Evolutionary conservation across 2,113 vertebrate species (phyloP), one percentile per base, ranked within the genome.

Genomic region (Catharus fuscescens): DNA sequence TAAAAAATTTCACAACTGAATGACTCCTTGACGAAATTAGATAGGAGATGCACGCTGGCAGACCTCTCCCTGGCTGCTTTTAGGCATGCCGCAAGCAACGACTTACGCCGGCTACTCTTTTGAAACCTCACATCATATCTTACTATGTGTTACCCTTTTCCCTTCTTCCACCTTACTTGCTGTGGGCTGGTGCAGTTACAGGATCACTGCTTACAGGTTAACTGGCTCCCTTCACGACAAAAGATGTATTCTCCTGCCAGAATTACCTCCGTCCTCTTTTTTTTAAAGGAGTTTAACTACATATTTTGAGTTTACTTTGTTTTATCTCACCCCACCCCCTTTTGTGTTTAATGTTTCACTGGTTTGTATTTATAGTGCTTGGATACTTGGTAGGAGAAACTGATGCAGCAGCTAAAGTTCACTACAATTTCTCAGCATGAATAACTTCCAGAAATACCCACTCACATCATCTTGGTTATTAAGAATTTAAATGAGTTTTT

Each of bases 321-420:
- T 91, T 85, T 71, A 83, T 57, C 76, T 80, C 29, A 54, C 26
- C 59, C 61, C 53, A 36, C 57, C 9, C 38, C 26, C 32, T 26
- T 86, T 61, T 78, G 71, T 88, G 80, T 79, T 85, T 60, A 81
- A 78, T 50, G 34, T 80, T 92, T 80, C 79, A 78, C 61, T 71
- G 40, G 64, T 67, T 78, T 93, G 48, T 92, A 93, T 94, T 96
- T 96, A 83, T 78, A 92, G 82, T 65, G 79, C 88, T 95, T 96
- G 91, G 93, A 90, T 47, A 96, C 59, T 79, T 2, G 1, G 90
- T 61, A 93, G 81, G 81, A 95, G 91, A 95, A 94, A 97, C 23
- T 88, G 88, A 92, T 92, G 91, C 60, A 86, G 80, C 80, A 80
- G 86, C 76, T 86, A 4, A 92, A 92, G 72, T 88, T 95, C 72